These are phyloP conservation scores for Leptobrachium leishanense DNA, from an alignment of 2,113 vertebrate species.

Conservation along the genomic window DNA sequence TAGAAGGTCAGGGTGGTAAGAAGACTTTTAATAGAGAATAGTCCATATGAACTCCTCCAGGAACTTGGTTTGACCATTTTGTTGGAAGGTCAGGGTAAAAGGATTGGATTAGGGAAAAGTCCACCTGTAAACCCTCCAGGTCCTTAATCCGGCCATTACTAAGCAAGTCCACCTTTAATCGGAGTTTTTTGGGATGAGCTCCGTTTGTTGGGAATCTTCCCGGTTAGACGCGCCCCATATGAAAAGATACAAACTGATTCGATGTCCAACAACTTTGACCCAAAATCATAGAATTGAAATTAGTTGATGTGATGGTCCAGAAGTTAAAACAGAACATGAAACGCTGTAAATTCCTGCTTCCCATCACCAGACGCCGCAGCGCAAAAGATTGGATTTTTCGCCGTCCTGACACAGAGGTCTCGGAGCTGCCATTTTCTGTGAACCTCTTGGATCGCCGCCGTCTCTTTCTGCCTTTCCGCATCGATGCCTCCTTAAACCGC, in stretches of 20 bases:
- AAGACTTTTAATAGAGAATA: no score
- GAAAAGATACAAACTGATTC: constrained; percentile 1
- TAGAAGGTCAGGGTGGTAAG: no score
- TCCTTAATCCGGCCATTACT: no score
- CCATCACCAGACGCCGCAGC: constrained; percentile 59
- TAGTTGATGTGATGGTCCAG: neutral
- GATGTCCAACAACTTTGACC: neutral
- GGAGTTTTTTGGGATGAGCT: no score
- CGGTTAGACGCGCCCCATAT: neutral
- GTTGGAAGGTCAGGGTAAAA: no score
- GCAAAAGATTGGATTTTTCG: constrained; percentile 26
- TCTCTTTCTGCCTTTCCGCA: constrained; percentile 36
- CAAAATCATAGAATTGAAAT: neutral
- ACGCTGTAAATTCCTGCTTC: constrained; percentile 59
- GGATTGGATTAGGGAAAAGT: no score
- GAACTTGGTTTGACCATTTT: no score
- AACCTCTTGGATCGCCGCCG: constrained; percentile 31
- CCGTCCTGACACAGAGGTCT: constrained; percentile 48
- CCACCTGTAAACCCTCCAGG: no score
- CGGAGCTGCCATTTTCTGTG: constrained; percentile 39
- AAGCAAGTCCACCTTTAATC: no score
- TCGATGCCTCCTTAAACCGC: constrained; percentile 22
- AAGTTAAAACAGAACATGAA: constrained; percentile 51
- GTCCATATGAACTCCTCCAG: no score
- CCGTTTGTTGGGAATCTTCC: neutral